Percentiles rank a stretch among this genome's conserved stretches.
phyloP scores from a whole-genome alignment of 2,888 invertebrate species.

The Axea sp. region DNA sequence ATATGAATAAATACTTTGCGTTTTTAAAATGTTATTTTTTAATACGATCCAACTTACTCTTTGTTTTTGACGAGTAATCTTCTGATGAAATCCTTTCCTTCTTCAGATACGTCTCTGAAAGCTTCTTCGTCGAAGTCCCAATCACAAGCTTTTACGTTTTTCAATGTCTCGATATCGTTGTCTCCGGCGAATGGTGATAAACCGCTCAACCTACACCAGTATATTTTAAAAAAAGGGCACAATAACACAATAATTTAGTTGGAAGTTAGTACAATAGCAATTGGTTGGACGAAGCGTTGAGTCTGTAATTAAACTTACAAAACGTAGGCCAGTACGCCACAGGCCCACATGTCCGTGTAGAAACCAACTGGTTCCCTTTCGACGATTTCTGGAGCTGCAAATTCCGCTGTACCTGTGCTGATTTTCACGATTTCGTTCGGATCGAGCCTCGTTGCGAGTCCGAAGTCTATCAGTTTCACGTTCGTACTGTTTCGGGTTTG shows the following conservation, averaged over 20 bases:
- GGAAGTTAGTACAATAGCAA: conserved; percentile 9
- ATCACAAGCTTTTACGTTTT: conserved; percentile 98
- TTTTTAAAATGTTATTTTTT: too few relatives aligned
- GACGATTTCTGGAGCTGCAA: conserved; percentile 99
- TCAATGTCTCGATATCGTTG: conserved; percentile 98
- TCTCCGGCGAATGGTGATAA: conserved; percentile 99
- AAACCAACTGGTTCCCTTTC: conserved; percentile 99
- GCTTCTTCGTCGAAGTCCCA: conserved; percentile 99
- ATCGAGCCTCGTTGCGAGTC: conserved; percentile 98
- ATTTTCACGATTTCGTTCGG: conserved; percentile 99
- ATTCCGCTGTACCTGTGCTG: conserved; percentile 99
- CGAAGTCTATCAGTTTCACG: conserved; percentile 99
- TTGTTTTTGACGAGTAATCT: conserved; percentile 94
- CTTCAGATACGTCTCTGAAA: conserved; percentile 95
- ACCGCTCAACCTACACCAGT: conserved; percentile 89
- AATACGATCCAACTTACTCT: conserved; percentile 83
- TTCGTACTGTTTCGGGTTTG: conserved; percentile 96
- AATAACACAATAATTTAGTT: conserved; percentile 53
- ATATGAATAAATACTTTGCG: too few relatives aligned
- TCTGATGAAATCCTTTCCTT: conserved; percentile 98
- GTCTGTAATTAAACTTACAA: conserved; percentile 86
- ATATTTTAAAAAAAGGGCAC: conserved; percentile 38
- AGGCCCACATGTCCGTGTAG: conserved; percentile 99
- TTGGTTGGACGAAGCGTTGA: conserved; percentile 5
- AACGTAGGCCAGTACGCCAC: conserved; percentile 98